Conservation (phyloP, 2,888 invertebrate genomes). For the Ptychoptera albimana region DNA sequence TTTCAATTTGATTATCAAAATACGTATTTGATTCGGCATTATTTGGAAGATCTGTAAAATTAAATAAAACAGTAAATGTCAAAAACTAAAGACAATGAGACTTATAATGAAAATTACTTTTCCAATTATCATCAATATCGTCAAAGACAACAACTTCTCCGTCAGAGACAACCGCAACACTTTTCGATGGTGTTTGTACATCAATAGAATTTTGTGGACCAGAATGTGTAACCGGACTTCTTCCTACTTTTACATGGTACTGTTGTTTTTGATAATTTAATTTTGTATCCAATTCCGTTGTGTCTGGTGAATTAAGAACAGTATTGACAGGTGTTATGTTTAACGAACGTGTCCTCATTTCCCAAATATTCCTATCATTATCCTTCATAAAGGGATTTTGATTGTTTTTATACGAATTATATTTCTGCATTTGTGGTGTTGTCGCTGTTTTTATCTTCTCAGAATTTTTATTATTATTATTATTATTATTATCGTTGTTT, state of each 20-base stretch:
- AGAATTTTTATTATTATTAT: too few relatives aligned
- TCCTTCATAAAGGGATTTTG: constrained; percentile 12
- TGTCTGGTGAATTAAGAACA: constrained; percentile 24
- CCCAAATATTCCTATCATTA: constrained; percentile 27
- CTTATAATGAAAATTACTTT: constrained; percentile 38
- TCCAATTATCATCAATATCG: constrained; percentile 72
- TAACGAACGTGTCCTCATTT: constrained; percentile 27
- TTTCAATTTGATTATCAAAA: too few relatives aligned
- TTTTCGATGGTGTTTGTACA: constrained; percentile 8
- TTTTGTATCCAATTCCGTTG: constrained; percentile 15
- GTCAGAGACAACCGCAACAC: constrained; percentile 43
- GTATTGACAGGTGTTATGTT: constrained; percentile 21
- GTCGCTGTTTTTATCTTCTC: neutral
- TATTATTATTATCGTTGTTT: too few relatives aligned
- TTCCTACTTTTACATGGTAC: constrained; percentile 20
- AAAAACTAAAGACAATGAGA: too few relatives aligned
- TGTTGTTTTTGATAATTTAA: constrained; percentile 13
- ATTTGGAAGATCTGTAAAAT: too few relatives aligned
- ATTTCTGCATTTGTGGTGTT: neutral
- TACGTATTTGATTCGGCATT: too few relatives aligned
- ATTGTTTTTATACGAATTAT: constrained; percentile 6
- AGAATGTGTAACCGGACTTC: constrained; percentile 21
- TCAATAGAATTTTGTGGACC: constrained; percentile 6
- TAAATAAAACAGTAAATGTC: too few relatives aligned
- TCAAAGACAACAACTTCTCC: constrained; percentile 75